Base-by-base conservation (phyloP, 2,888 invertebrate genomes). In the Parnassius apollo region DNA sequence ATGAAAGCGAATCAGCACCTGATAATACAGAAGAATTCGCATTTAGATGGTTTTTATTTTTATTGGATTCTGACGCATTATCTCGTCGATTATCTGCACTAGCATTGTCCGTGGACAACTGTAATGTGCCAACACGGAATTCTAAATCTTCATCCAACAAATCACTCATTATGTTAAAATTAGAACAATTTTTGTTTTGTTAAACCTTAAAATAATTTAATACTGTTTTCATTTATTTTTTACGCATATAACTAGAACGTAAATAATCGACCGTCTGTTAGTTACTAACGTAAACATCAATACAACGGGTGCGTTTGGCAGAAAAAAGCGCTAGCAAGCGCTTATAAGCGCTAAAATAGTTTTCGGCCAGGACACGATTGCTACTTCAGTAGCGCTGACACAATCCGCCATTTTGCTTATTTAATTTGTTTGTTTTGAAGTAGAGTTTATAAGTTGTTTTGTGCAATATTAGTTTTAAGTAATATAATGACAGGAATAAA, bases 141-240 rank as follows among this genome's bases (percentile, higher is more conserved):
- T 93, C 93, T 80, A 83, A 81, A 69, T 93, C 94, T 45, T 94
- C 93, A 53, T 93, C 93, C 59, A 92, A 74, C 68, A 91, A 74
- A 70, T 92, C 88, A 70, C 84, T 80, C 92, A 92, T 91, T 56
- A 25, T 76, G 64, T n/a, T 12, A 59, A 67, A 64, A 64, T 57
- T 65, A 61, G 55, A 44, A 59, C 55, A 46, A 56, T 59, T 62
- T 42, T 55, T 58, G 54, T 54, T 58, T 42, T 52, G 11, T 42
- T 46, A 42, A 25, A 22, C 12, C 22, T 60, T 42, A 44, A 35
- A 35, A 35, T 35, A 35, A 46, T 51, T 22, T n/a, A 8, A 10
- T 25, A 4, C 7, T 12, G 42, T 52, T 49, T 25, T 53, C 59
- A 59, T 65, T 64, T 70, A 25, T 64, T 50, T 55, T 65, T 80